phyloP scores from a whole-genome alignment of 2,113 vertebrate genomes.

The Brachirus orientalis region DNA sequence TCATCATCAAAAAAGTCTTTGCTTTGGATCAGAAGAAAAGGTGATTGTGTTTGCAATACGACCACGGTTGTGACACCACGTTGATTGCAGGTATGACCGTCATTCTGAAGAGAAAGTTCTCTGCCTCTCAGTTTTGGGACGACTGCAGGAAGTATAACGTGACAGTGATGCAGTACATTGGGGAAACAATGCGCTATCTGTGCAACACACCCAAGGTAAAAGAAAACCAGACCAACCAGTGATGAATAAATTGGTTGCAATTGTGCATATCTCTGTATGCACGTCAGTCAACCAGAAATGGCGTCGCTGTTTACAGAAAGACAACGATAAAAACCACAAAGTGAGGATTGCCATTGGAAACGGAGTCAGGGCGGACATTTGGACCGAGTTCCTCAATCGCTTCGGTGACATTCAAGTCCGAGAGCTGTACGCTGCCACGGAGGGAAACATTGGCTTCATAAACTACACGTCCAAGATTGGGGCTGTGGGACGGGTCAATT shows the following conservation, averaged over 20 bases:
- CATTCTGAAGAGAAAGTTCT: constrained; percentile 87
- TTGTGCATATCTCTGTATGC: rapidly evolving
- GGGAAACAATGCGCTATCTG: constrained; percentile 90
- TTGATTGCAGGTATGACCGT: constrained; percentile 83
- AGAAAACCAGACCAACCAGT: background rate
- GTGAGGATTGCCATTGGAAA: constrained; percentile 89
- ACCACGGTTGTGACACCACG: no score
- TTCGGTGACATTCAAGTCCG: constrained; percentile 85
- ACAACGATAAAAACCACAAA: constrained; percentile 82
- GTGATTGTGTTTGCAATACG: background rate
- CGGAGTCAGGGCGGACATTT: constrained; percentile 84
- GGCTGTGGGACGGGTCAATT: constrained; percentile 82
- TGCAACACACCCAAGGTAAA: constrained; percentile 87
- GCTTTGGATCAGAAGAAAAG: background rate
- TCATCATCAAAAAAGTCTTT: background rate
- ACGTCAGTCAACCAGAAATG: background rate
- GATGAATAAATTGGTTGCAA: background rate
- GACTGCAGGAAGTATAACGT: constrained; percentile 90
- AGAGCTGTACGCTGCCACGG: constrained; percentile 89
- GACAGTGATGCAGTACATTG: constrained; percentile 93
- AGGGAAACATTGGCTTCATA: constrained; percentile 88
- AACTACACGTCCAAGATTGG: constrained; percentile 89
- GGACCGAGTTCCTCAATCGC: constrained; percentile 86
- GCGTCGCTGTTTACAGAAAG: constrained; percentile 70
- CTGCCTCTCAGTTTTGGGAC: constrained; percentile 93